Conservation (phyloP, 2,888 invertebrate genomes). For the Drosophila subquinaria region DNA sequence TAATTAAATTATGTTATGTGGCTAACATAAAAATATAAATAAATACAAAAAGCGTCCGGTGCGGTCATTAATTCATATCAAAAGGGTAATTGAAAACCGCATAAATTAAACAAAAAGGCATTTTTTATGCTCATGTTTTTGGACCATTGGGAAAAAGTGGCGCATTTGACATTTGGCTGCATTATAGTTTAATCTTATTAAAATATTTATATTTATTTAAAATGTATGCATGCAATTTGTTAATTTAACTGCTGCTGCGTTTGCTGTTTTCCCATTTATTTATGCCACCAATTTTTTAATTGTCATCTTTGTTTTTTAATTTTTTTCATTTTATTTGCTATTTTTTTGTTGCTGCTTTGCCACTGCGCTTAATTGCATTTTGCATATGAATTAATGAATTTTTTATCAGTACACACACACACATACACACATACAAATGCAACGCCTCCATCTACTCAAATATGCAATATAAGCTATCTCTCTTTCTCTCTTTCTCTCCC, state of each 20-base stretch:
- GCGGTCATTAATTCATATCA: slow-evolving; percentile 78
- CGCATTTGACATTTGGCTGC: slow-evolving; percentile 73
- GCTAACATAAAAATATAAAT: slow-evolving; percentile 20
- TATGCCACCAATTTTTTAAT: slow-evolving; percentile 63
- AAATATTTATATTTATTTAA: slow-evolving; percentile 81
- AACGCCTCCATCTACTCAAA: slow-evolving; percentile 46
- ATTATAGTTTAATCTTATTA: slow-evolving; percentile 82
- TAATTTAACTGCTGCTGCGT: slow-evolving; percentile 80
- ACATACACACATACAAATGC: slow-evolving; percentile 37
- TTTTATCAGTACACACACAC: slow-evolving; percentile 69
- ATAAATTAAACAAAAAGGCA: slow-evolving; percentile 70
- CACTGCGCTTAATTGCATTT: slow-evolving; percentile 82
- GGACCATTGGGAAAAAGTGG: slow-evolving; percentile 67
- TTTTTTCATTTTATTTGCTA: slow-evolving; percentile 32
- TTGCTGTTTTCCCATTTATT: slow-evolving; percentile 75
- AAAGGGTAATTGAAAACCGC: slow-evolving; percentile 80
- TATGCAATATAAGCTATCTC: slow-evolving; percentile 45
- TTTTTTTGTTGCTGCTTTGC: slow-evolving; percentile 60
- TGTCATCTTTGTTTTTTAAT: slow-evolving; percentile 36
- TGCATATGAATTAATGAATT: slow-evolving; percentile 82
- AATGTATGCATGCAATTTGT: slow-evolving; percentile 82
- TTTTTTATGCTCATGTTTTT: slow-evolving; percentile 32
- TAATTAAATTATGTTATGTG: slow-evolving; percentile 69
- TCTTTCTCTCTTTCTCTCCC: background rate
- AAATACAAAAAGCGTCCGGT: slow-evolving; percentile 22